phyloP scores from a whole-genome alignment of 37 sponge, comb jelly and placozoan species.

The Cladorhizidae sp. region DNA sequence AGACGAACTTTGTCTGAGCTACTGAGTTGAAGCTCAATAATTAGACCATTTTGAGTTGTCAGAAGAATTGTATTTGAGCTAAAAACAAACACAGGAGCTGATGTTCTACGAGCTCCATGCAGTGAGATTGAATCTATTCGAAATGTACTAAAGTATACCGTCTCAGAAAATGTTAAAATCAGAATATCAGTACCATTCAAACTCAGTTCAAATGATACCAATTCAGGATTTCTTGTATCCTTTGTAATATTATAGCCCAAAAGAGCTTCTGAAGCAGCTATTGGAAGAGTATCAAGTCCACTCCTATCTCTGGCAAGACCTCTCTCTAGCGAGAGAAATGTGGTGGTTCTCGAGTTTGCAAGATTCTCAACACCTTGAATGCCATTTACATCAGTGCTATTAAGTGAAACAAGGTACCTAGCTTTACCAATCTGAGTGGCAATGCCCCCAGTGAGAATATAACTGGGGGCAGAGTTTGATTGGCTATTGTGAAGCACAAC shows the following conservation, averaged over 20 bases:
- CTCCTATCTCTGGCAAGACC: constrained; percentile 66
- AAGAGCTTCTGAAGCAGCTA: constrained; percentile 31
- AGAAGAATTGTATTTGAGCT: constrained; percentile 30
- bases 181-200: constrained; percentile 71
- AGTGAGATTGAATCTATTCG: constrained; percentile 48
- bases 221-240: constrained; percentile 53
- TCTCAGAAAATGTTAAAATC: constrained; percentile 86
- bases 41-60: constrained; percentile 57
- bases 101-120: constrained; percentile 42
- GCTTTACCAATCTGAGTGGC: constrained; percentile 28
- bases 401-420: constrained; percentile 30
- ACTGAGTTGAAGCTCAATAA: constrained; percentile 54
- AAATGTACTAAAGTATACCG: constrained; percentile 51
- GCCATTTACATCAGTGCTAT: constrained; percentile 49
- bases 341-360: constrained; percentile 36
- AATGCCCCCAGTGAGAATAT: constrained; percentile 67
- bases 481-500: constrained; percentile 45
- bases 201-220: constrained; percentile 76
- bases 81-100: constrained; percentile 34
- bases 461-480: not conserved
- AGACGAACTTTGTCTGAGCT: constrained; percentile 61
- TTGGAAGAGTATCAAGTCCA: constrained; percentile 51
- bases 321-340: constrained; percentile 65
- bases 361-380: constrained; percentile 48
- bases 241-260: constrained; percentile 45